Evolutionary conservation across 2,113 vertebrate species (phyloP), one percentile per base, ranked within the genome.

Genomic region (Anser cygnoides): DNA sequence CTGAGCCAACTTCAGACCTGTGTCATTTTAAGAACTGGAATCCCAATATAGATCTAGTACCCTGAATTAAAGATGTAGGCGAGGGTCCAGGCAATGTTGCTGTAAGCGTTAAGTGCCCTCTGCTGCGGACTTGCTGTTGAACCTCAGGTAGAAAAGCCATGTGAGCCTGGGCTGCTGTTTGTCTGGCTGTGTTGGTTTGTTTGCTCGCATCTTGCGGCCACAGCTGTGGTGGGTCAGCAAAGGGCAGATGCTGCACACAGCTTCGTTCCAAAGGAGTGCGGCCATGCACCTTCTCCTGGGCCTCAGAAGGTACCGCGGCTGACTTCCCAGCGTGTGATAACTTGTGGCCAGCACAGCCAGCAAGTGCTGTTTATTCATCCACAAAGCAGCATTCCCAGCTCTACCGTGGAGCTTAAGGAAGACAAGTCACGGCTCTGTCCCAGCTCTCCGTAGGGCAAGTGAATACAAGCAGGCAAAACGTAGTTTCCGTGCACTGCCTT

Each of bases 401-500:
- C 55, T 29, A 33, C 33, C 31, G 6, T 4, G 15, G 59, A 14
- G 35, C 67, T 75, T 9, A 6, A n/a, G 80, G 44, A 75, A 58
- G 28, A 22, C 31, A 15, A 13, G 3, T n/a, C 35, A 4, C 22
- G 3, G 28, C 62, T 57, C 54, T 0, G 1, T 35, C 31, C 39
- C 3, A 33, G 17, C 35, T 73, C 18, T 21, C 49, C 10, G 3
- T 33, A 25, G 37, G 39, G 26, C 46, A n/a, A 43, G 14, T 19
- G 67, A 50, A 12, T 28, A 1, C 33, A 13, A 68, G 39, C 4
- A 39, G 49, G 44, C 35, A 33, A 44, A 63, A 7, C 10, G 23
- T 19, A 25, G 20, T 46, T 54, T 35, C 8, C 3, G 2, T 13
- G 20, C 2, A 0, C 41, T 63, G n/a, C 41, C 35, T 31, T 31